phyloP scores from a whole-genome alignment of 1,140 invertebrate genomes.

The Ceratina calcarata region DNA sequence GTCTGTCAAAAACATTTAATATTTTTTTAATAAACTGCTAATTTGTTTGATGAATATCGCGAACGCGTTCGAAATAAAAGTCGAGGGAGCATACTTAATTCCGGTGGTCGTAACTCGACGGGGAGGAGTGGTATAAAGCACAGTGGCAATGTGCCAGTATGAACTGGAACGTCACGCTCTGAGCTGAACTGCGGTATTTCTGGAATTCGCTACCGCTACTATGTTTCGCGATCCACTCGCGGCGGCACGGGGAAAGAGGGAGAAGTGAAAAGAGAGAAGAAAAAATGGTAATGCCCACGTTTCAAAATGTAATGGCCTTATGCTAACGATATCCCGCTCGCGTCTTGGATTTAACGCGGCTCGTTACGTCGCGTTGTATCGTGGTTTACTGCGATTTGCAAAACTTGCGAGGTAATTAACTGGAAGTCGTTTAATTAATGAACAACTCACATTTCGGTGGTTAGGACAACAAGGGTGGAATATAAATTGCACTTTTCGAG shows the following conservation, averaged over 20 bases:
- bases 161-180: conserved; percentile 15
- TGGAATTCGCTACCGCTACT: neutral
- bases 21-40: no score
- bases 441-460: no score
- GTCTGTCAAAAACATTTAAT: no score
- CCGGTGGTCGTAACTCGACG: neutral
- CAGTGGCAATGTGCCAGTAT: conserved; percentile 15
- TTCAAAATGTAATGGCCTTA: conserved; percentile 1
- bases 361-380: no score
- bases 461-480: no score
- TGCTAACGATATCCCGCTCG: neutral
- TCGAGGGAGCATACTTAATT: neutral
- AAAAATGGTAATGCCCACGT: neutral
- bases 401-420: neutral
- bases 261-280: neutral
- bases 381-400: neutral
- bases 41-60: neutral
- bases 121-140: conserved; percentile 11
- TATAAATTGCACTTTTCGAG: neutral
- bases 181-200: neutral
- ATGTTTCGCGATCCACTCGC: neutral
- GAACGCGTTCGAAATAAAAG: neutral
- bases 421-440: no score
- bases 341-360: neutral
- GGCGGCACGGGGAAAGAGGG: neutral